Evolutionary conservation across 2,113 vertebrate genomes (phyloP), one percentile per base, ranked within the genome.

Genomic region (Muntiacus muntjak): DNA sequence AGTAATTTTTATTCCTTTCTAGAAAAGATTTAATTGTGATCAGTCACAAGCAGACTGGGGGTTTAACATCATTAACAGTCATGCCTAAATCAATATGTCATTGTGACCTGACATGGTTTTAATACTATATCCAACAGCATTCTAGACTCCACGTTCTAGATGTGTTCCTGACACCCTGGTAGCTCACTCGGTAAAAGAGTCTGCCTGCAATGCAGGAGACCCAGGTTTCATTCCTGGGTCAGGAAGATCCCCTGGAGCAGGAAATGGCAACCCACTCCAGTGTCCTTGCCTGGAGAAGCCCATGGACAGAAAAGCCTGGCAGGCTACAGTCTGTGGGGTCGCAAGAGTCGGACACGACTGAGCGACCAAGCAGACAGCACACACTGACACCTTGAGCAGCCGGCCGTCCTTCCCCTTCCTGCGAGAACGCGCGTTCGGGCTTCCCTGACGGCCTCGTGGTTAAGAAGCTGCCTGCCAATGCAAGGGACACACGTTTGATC

Each of bases 1-100:
- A 82, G 33, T 97, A 47, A 52, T 7, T 87, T 91, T 81, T 74
- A 78, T 33, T 74, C 26, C 79, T 81, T 71, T 26, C 54, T 97
- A 76, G 28, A 93, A 57, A 96, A 47, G 54, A 88, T 47, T 88
- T 86, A 74, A 36, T 36, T 83, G 1, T 25, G 6, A 16, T 89
- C 52, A 86, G 23, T 95, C 84, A 93, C 64, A 43, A 62, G 67
- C 62, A 28, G 30, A 85, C 62, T 67, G 9, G 40, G 55, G 21
- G 12, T 76, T 96, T 67, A 96, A 89, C 33, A 60, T 50, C 28
- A 47, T 23, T 43, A 89, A 11, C 57, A 91, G 57, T 90, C 57
- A 55, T 8, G 83, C 62, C 11, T 92, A 86, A 89, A 93, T 88
- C 78, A 55, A 67, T 54, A 17, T 10, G 8, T 81, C 71, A 84